phyloP scores from a whole-genome alignment of 2,113 vertebrate species.

The Colaptes auratus region DNA sequence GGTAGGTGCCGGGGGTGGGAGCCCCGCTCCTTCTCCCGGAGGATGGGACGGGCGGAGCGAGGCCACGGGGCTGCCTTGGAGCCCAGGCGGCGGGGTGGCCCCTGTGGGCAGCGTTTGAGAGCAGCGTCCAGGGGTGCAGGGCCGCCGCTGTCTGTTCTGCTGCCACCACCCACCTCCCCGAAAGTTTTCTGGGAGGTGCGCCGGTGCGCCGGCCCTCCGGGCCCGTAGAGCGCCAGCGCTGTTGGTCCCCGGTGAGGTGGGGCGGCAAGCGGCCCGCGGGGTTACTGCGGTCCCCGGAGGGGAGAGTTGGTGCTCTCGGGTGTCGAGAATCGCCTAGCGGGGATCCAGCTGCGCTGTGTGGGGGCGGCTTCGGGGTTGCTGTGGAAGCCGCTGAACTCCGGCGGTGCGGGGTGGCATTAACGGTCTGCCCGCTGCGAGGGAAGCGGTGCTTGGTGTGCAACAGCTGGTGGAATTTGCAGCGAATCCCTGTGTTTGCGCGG shows the following conservation, averaged over 20 bases:
- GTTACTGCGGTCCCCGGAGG: too few relatives aligned
- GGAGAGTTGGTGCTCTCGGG: not conserved
- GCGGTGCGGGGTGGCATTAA: fast-evolving
- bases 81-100: not conserved
- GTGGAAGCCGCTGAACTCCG: not conserved
- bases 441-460: not conserved
- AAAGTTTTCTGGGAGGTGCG: not conserved
- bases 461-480: not conserved
- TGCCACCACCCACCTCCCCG: not conserved
- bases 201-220: not conserved
- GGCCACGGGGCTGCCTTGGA: not conserved
- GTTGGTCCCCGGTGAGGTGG: not conserved
- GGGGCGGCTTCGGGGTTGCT: not conserved
- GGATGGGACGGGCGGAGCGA: not conserved
- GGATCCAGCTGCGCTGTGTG: too few relatives aligned
- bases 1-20: not conserved
- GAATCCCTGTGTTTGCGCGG: not conserved
- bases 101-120: not conserved
- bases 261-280: too few relatives aligned
- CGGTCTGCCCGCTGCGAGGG: not conserved
- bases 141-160: not conserved
- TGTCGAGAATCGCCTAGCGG: too few relatives aligned
- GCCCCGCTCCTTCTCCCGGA: not conserved
- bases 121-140: not conserved
- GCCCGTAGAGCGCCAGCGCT: not conserved